Conservation (phyloP, 2,888 invertebrate species). For the Euspilapteryx auroguttella region DNA sequence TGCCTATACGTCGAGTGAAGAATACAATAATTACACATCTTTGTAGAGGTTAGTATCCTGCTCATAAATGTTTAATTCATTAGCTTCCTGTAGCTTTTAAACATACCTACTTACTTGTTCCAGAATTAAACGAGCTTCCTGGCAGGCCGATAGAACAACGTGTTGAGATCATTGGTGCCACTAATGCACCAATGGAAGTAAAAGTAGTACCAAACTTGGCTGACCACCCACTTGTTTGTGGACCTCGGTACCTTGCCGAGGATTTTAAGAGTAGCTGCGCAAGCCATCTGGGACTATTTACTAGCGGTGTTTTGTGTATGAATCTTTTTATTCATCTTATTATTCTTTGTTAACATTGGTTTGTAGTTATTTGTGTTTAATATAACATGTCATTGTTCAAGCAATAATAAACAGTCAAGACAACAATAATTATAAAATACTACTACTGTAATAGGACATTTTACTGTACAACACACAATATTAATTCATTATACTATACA, state of each 20-base stretch:
- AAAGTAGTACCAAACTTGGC: constrained; percentile 68
- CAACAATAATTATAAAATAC: too few species aligned
- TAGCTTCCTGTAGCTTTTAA: background rate
- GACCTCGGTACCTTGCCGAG: constrained; percentile 70
- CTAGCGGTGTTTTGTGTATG: constrained; percentile 76
- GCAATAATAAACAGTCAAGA: too few species aligned
- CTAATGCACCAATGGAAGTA: constrained; percentile 60
- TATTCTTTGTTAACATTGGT: background rate
- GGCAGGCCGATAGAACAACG: constrained; percentile 61
- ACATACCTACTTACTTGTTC: constrained; percentile 7
- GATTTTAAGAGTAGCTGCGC: constrained; percentile 68
- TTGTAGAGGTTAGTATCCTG: constrained; percentile 63
- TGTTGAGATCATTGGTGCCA: constrained; percentile 66
- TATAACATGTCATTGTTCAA: background rate
- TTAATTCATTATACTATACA: too few species aligned
- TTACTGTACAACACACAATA: too few species aligned
- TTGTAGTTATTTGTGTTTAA: background rate
- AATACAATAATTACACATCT: constrained; percentile 64
- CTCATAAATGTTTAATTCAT: background rate
- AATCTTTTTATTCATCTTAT: too few species aligned
- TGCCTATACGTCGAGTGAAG: constrained; percentile 54
- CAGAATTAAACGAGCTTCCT: constrained; percentile 74
- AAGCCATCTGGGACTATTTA: constrained; percentile 63
- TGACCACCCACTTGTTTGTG: constrained; percentile 74
- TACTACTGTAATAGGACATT: too few species aligned